Conservation (phyloP, 2,113 vertebrate species). For the Sapajus apella region DNA sequence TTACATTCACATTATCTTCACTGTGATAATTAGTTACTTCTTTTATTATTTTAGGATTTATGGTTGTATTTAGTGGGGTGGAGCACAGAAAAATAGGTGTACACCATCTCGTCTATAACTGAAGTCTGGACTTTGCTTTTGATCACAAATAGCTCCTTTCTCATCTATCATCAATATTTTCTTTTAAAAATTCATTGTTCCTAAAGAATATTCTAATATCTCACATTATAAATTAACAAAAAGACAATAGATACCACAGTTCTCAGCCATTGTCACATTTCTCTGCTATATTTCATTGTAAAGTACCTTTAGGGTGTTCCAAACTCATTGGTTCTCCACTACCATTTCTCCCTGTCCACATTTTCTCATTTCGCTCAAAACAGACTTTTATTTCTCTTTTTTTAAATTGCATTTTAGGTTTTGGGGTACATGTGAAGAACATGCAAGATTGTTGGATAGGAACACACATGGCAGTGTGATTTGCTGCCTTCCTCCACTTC, state of each 20-base stretch:
- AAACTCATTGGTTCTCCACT: neutral
- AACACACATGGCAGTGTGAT: no score
- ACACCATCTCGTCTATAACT: neutral
- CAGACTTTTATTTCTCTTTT: neutral
- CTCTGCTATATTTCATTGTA: neutral
- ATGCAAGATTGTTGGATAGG: no score
- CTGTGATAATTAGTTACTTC: neutral
- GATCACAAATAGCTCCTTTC: neutral
- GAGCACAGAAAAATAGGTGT: neutral
- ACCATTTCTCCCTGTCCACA: neutral
- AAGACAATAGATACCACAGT: accelerated
- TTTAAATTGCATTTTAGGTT: neutral
- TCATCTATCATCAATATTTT: neutral
- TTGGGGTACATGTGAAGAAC: no score
- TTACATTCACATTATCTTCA: neutral
- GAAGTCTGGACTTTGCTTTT: neutral
- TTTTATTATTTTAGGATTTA: neutral
- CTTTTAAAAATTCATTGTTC: neutral
- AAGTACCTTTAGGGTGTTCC: neutral
- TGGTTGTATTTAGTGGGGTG: neutral
- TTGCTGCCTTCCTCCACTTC: no score
- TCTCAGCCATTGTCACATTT: neutral
- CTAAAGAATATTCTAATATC: neutral
- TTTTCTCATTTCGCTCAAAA: neutral
- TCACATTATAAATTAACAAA: neutral